Conservation (phyloP, 1,140 invertebrate species). For the Camponotus pennsylvanicus region DNA sequence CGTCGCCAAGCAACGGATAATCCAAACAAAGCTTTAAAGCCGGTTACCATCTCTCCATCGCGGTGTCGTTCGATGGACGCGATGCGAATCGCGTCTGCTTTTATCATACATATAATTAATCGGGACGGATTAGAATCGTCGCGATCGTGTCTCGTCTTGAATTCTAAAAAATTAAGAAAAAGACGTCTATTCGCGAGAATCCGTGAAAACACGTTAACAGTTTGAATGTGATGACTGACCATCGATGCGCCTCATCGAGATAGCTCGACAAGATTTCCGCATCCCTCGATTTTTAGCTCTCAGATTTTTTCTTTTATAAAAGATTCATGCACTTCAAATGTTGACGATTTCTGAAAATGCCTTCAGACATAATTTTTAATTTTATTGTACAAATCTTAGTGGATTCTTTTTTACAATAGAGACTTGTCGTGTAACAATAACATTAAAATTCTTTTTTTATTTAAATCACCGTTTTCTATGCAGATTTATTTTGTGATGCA, state of each 20-base stretch:
- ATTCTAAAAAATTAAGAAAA: background rate
- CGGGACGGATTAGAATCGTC: background rate
- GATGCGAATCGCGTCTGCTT: slow-evolving; percentile 4
- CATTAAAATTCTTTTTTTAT: background rate
- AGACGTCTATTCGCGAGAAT: background rate
- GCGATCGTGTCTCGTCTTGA: background rate
- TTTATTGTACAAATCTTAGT: background rate
- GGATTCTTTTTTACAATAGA: background rate
- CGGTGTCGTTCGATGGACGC: background rate
- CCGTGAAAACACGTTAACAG: background rate
- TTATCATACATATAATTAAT: background rate
- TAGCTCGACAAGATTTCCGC: background rate
- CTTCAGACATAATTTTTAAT: background rate
- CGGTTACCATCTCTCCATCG: slow-evolving; percentile 45
- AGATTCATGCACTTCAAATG: background rate
- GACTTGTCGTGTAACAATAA: background rate
- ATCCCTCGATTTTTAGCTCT: background rate
- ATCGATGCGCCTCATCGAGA: background rate
- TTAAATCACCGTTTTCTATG: too few species aligned
- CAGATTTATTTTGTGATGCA: background rate
- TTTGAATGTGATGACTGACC: slow-evolving; percentile 7
- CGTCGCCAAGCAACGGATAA: slow-evolving; percentile 81
- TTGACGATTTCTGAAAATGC: background rate
- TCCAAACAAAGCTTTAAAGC: slow-evolving; percentile 79
- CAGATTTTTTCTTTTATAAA: background rate